Percentiles rank a stretch among this genome's conserved stretches.
Conservation (phyloP, 2,888 invertebrate genomes). For the Teleiodes luculella region DNA sequence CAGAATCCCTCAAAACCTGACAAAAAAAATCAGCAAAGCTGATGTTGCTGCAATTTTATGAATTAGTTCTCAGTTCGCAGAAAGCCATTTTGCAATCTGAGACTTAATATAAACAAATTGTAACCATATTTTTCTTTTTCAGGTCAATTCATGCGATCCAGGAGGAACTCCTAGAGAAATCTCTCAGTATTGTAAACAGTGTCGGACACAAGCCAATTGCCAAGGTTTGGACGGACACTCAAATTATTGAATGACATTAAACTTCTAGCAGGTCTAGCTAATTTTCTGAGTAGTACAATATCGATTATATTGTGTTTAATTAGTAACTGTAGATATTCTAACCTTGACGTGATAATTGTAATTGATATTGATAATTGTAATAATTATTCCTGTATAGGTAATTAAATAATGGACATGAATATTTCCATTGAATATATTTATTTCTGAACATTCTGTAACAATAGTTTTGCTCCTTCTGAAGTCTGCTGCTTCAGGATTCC, state of each 20-base stretch:
- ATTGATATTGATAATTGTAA: slow-evolving; percentile 20
- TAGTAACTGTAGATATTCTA: background rate
- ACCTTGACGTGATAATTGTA: slow-evolving; percentile 17
- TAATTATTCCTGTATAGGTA: background rate
- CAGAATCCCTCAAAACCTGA: too few relatives aligned
- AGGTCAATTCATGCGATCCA: slow-evolving; percentile 63
- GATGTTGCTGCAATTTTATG: too few relatives aligned
- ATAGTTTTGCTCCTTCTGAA: slow-evolving; percentile 81
- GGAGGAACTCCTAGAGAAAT: slow-evolving; percentile 56
- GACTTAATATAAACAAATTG: too few relatives aligned
- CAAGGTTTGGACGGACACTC: slow-evolving; percentile 50
- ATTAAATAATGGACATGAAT: background rate
- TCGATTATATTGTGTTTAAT: too few relatives aligned
- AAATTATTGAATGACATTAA: background rate
- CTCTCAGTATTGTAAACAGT: slow-evolving; percentile 46
- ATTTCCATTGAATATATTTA: slow-evolving; percentile 30
- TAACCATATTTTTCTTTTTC: slow-evolving; percentile 38
- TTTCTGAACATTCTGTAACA: slow-evolving; percentile 74
- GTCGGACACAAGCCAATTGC: slow-evolving; percentile 48
- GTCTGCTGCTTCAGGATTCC: slow-evolving; percentile 73
- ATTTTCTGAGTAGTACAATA: too few relatives aligned
- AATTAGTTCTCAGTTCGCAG: too few relatives aligned
- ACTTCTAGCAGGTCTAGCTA: background rate
- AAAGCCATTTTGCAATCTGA: too few relatives aligned
- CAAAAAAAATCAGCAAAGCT: too few relatives aligned